A percentile compares a stretch with the other conserved stretches of the same genome.
phyloP scores from a whole-genome alignment of 2,113 vertebrate species.

The Saimiri boliviensis region DNA sequence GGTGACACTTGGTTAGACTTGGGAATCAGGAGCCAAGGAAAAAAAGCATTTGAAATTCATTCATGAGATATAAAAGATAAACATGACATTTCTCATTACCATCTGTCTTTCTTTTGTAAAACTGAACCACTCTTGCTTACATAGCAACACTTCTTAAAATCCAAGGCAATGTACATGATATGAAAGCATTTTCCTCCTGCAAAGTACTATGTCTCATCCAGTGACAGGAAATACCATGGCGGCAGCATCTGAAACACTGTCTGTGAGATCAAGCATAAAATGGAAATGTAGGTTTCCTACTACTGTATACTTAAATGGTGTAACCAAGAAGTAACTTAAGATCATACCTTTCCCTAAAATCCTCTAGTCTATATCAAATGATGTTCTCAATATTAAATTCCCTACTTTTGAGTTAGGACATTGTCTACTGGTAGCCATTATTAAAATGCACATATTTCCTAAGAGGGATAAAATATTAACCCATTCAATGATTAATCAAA shows the following conservation, averaged over 20 bases:
- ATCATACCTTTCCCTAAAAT: neutral
- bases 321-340: neutral
- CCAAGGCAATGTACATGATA: neutral
- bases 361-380: neutral
- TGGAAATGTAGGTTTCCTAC: neutral
- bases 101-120: neutral
- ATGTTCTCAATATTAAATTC: slow-evolving; percentile 17
- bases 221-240: neutral
- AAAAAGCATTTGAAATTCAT: neutral
- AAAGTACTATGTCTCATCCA: neutral
- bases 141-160: neutral
- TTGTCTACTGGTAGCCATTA: neutral
- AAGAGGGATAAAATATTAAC: neutral
- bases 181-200: neutral
- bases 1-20: neutral
- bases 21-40: neutral
- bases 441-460: neutral
- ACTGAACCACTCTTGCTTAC: neutral
- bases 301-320: neutral
- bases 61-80: neutral
- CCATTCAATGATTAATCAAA: neutral
- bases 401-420: neutral
- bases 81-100: neutral
- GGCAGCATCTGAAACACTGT: neutral
- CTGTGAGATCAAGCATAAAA: neutral